Percentiles rank a stretch among this genome's conserved stretches.
phyloP scores from a whole-genome alignment of 30 jellyfish, hydroid and myxozoan genomes.

The Chironex yamaguchii region DNA sequence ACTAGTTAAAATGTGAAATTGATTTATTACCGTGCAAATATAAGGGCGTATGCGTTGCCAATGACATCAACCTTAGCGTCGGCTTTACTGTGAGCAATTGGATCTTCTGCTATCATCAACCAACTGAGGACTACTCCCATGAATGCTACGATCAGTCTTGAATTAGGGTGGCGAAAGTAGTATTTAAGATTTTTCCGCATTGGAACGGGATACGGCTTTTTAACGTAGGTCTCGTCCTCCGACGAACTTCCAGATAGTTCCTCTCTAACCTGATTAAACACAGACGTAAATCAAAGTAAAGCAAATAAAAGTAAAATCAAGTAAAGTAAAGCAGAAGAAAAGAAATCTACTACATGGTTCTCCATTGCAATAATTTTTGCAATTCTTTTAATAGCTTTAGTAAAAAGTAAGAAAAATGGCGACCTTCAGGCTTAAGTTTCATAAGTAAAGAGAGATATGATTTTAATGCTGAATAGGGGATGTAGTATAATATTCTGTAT shows the following conservation, averaged over 20 bases:
- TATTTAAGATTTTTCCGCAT: background rate
- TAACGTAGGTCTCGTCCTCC: constrained; percentile 5
- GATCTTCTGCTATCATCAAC: constrained; percentile 69
- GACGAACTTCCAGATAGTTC: constrained; percentile 1
- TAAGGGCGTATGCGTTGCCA: constrained; percentile 43
- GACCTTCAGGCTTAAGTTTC: too few relatives aligned
- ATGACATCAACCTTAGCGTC: constrained; percentile 40
- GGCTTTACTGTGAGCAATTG: constrained; percentile 61
- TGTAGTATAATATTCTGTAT: too few relatives aligned
- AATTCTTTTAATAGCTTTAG: too few relatives aligned
- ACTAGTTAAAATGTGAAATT: too few relatives aligned
- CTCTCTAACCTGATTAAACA: background rate
- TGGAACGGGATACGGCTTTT: background rate
- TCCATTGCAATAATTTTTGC: too few relatives aligned
- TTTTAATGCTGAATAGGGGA: too few relatives aligned
- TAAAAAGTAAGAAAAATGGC: too few relatives aligned
- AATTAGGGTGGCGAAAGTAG: constrained; percentile 56
- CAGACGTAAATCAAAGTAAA: too few relatives aligned
- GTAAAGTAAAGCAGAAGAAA: too few relatives aligned
- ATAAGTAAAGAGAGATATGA: too few relatives aligned
- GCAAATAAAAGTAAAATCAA: too few relatives aligned
- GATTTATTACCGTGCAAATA: constrained; percentile 34
- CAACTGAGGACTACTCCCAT: constrained; percentile 41
- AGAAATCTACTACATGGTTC: too few relatives aligned
- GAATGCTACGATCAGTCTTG: constrained; percentile 18